Evolutionary conservation across 37 sponge, comb jelly and placozoan species (phyloP).

Genomic region (Ianthella basta): DNA sequence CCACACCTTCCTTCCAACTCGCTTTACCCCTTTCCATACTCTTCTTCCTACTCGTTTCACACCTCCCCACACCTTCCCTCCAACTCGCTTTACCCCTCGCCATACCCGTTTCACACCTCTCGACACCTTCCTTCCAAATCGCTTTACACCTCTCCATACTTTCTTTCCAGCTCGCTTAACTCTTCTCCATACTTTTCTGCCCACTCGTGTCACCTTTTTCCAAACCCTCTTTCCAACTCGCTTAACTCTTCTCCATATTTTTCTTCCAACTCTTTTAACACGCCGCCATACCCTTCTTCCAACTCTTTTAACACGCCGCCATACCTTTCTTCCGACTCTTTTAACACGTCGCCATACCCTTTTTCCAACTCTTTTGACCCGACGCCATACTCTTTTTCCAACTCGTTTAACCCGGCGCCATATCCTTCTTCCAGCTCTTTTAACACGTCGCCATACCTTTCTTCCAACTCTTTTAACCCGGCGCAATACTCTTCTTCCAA

Average conservation of each 20-base stretch:
- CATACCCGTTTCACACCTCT: background rate
- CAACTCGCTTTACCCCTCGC: background rate
- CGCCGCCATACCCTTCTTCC: background rate
- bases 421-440: background rate
- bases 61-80: background rate
- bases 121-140: background rate
- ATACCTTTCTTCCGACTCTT: background rate
- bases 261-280: constrained; percentile 2
- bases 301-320: background rate
- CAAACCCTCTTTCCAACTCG: background rate
- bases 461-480: background rate
- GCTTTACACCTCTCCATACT: constrained; percentile 7
- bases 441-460: background rate
- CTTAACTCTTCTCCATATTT: background rate
- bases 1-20: background rate
- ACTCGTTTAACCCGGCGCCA: background rate
- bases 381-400: background rate
- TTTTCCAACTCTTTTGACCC: background rate
- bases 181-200: background rate
- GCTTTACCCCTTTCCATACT: background rate
- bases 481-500: background rate
- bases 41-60: background rate
- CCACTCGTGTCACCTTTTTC: background rate
- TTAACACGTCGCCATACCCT: background rate
- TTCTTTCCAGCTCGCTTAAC: background rate